phyloP scores from a whole-genome alignment of 1,140 invertebrate genomes.

The Penaeus japonicus region DNA sequence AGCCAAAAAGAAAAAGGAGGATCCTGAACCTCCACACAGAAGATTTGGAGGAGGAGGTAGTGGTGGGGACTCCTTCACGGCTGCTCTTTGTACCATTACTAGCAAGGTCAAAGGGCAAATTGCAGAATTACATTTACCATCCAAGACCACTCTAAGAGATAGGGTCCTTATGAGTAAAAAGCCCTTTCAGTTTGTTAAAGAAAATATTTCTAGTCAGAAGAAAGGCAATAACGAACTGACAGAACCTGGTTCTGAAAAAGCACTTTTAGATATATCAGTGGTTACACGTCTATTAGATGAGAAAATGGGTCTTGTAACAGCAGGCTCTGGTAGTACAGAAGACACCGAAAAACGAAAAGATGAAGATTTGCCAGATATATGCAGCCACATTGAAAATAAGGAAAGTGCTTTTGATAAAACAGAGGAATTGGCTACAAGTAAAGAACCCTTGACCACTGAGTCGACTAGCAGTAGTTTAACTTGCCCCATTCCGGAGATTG shows the following conservation, averaged over 20 bases:
- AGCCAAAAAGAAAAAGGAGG: constrained; percentile 48
- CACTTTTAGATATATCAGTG: too few species aligned
- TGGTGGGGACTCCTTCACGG: constrained; percentile 4
- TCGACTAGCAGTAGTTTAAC: too few species aligned
- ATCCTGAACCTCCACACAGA: constrained; percentile 1
- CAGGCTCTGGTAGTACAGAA: too few species aligned
- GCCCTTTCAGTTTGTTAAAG: not conserved
- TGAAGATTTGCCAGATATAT: too few species aligned
- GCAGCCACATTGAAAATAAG: too few species aligned
- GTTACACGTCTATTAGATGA: too few species aligned
- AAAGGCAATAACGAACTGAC: not conserved
- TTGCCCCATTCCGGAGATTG: not conserved
- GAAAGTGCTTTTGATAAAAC: too few species aligned
- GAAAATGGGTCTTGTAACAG: too few species aligned
- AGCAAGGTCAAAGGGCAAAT: not conserved
- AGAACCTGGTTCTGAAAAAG: not conserved
- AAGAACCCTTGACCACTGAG: too few species aligned
- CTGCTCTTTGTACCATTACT: constrained; percentile 13
- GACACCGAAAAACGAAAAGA: too few species aligned
- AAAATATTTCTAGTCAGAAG: not conserved
- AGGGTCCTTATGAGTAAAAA: not conserved
- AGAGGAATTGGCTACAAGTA: too few species aligned
- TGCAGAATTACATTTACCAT: not conserved
- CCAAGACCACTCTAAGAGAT: not conserved
- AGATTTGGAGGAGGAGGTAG: constrained; percentile 16